phyloP scores from a whole-genome alignment of 1,140 invertebrate genomes.

The Ceratina australensis region DNA sequence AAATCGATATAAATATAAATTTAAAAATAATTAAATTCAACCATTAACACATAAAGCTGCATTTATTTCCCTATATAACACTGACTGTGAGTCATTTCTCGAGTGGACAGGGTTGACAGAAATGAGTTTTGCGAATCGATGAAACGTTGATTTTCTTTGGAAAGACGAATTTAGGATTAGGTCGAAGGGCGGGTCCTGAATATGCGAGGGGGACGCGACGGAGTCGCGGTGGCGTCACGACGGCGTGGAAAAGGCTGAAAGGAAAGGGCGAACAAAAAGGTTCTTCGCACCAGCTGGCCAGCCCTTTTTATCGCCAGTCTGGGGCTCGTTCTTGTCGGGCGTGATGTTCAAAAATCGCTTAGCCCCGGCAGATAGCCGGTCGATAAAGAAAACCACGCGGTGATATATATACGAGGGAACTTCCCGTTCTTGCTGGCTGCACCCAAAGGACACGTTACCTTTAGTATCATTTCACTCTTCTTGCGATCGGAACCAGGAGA shows the following conservation, averaged over 20 bases:
- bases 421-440: constrained; percentile 39
- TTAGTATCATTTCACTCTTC: background rate
- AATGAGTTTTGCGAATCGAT: background rate
- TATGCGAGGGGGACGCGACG: constrained; percentile 43
- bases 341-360: constrained; percentile 68
- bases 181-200: constrained; percentile 39
- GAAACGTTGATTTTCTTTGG: constrained; percentile 4
- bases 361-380: constrained; percentile 48
- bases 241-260: constrained; percentile 43
- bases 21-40: no score
- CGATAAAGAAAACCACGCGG: constrained; percentile 47
- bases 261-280: constrained; percentile 45
- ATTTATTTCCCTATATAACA: no score
- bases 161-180: constrained; percentile 15
- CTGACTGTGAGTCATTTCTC: no score
- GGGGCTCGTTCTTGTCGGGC: constrained; percentile 45
- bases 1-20: no score
- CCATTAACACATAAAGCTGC: no score
- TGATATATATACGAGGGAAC: constrained; percentile 50
- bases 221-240: constrained; percentile 4
- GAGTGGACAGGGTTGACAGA: no score
- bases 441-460: background rate
- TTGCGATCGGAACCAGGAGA: background rate
- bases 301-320: constrained; percentile 43
- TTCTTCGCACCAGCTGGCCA: constrained; percentile 51